These are phyloP conservation scores for Dichetophora obliterata DNA, from an alignment of 2,888 invertebrate genomes.

Conservation along the genomic window DNA sequence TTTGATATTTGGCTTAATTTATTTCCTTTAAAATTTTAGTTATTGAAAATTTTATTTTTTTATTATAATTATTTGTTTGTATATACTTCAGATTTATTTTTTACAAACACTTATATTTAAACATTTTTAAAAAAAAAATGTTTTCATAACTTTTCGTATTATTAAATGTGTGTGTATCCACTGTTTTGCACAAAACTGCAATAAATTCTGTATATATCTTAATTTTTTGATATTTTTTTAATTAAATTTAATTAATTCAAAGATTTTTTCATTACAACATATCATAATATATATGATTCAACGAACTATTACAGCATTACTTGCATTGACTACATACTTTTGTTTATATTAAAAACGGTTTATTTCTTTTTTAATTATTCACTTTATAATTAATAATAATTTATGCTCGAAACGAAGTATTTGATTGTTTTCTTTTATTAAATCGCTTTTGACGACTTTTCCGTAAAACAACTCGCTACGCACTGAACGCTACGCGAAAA, in stretches of 20 bases:
- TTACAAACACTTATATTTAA: neutral
- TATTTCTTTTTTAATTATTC: neutral
- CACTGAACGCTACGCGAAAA: constrained; percentile 53
- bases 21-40: neutral
- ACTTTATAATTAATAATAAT: no score
- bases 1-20: neutral
- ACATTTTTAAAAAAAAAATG: no score
- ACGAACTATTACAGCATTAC: no score
- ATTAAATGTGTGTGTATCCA: neutral
- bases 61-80: neutral
- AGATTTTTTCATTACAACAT: no score
- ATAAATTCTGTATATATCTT: no score
- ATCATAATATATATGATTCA: no score
- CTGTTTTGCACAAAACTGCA: no score
- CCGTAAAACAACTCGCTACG: constrained; percentile 54
- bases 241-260: no score
- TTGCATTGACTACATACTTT: neutral
- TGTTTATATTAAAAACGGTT: neutral
- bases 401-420: constrained; percentile 3
- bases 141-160: neutral
- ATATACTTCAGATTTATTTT: neutral
- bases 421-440: neutral
- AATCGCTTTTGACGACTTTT: constrained; percentile 38
- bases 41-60: constrained; percentile 15
- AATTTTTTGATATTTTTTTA: no score